Percentiles rank a stretch among this genome's conserved stretches.
Evolutionary conservation across 2,113 vertebrate species (phyloP).

Genomic region (Microcebus tavaratra): DNA sequence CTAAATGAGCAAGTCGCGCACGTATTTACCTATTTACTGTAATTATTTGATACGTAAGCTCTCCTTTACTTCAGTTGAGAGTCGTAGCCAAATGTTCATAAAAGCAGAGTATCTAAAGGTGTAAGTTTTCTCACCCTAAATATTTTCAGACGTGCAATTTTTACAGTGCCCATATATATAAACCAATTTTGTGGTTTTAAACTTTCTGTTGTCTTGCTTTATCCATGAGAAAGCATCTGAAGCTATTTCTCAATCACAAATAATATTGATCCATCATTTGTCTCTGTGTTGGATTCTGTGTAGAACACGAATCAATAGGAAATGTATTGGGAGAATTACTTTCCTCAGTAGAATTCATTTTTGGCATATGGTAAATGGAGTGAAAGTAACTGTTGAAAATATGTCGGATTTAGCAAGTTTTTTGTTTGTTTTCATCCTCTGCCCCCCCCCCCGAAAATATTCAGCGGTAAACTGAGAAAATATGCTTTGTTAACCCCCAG

Average conservation of each 20-base stretch:
- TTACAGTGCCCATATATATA: not conserved
- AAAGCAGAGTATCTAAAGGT: not conserved
- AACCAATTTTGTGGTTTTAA: not conserved
- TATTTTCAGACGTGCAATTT: slow-evolving; percentile 25
- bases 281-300: not conserved
- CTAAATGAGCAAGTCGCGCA: not conserved
- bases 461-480: slow-evolving; percentile 55
- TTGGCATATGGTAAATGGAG: slow-evolving; percentile 45
- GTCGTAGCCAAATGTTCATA: not conserved
- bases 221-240: not conserved
- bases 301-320: slow-evolving; percentile 26
- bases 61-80: not conserved
- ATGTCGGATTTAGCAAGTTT: slow-evolving; percentile 24
- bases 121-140: not conserved
- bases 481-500: slow-evolving; percentile 42
- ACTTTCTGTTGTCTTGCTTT: not conserved
- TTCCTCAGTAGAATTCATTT: slow-evolving; percentile 33
- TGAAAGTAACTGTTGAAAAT: slow-evolving; percentile 40
- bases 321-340: slow-evolving; percentile 1
- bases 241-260: not conserved
- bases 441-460: not conserved
- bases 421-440: slow-evolving; percentile 49
- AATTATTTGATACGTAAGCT: not conserved
- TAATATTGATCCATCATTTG: slow-evolving; percentile 32
- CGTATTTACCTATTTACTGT: not conserved